Conservation (phyloP, 2,888 invertebrate genomes). For the Caenorhabditis sp. region DNA sequence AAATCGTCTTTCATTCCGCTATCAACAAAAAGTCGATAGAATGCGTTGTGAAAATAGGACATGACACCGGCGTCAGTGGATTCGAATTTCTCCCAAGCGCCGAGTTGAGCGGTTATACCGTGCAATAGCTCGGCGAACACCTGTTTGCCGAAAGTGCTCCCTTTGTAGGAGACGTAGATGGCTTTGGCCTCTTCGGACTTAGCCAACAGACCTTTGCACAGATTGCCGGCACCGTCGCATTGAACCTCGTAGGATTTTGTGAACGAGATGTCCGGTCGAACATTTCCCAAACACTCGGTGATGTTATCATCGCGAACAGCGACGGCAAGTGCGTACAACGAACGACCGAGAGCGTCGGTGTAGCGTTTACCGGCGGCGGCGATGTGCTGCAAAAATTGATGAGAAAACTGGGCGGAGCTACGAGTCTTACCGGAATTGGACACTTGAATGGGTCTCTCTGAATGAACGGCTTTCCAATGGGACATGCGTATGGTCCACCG, state of each 20-base stretch:
- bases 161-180: conserved; percentile 67
- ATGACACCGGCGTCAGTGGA: conserved; percentile 65
- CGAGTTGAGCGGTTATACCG: conserved; percentile 67
- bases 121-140: conserved; percentile 66
- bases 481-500: conserved; percentile 67
- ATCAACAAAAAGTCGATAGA: conserved; percentile 62
- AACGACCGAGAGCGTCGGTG: conserved; percentile 67
- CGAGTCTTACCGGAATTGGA: conserved; percentile 53
- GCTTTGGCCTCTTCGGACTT: conserved; percentile 67
- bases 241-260: conserved; percentile 64
- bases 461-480: conserved; percentile 64
- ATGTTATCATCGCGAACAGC: conserved; percentile 61
- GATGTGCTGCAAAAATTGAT: conserved; percentile 27
- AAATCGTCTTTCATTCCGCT: conserved; percentile 66
- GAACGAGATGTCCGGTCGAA: conserved; percentile 63
- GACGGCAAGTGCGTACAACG: conserved; percentile 63
- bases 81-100: conserved; percentile 70
- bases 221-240: conserved; percentile 60
- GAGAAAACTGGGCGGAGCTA: background rate
- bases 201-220: conserved; percentile 64
- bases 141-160: conserved; percentile 65
- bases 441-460: conserved; percentile 68
- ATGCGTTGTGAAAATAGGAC: conserved; percentile 69
- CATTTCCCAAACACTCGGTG: conserved; percentile 61
- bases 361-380: conserved; percentile 63